Conservation (phyloP, 2,888 invertebrate genomes). For the Glyphotaelius pellucidus region DNA sequence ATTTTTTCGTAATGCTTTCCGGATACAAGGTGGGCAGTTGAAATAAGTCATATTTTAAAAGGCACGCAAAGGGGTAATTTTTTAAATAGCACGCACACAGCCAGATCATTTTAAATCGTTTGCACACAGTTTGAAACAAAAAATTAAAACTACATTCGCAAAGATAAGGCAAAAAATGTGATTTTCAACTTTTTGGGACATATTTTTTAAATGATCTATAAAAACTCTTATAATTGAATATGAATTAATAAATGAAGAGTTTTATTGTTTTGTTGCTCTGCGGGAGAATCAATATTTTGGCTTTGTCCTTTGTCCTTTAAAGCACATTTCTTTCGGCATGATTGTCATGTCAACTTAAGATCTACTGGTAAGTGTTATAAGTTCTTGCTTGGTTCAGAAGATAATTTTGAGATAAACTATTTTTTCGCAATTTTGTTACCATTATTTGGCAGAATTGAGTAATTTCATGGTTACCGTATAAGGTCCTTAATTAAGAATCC, state of each 20-base stretch:
- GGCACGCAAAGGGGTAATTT: conserved; percentile 51
- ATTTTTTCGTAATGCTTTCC: conserved; percentile 46
- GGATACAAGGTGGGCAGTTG: conserved; percentile 43
- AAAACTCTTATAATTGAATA: neutral
- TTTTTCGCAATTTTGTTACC: neutral
- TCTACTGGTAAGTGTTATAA: neutral
- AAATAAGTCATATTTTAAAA: conserved; percentile 53
- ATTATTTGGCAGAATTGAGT: neutral
- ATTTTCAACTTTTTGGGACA: neutral
- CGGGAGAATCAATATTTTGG: neutral
- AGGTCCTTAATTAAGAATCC: neutral
- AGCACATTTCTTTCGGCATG: neutral
- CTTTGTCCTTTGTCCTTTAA: neutral
- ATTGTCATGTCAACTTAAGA: neutral
- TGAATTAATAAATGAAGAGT: neutral
- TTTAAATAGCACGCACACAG: conserved; percentile 46
- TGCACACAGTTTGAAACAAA: neutral
- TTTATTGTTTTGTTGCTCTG: neutral
- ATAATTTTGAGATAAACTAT: neutral
- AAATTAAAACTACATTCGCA: neutral
- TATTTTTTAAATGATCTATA: neutral
- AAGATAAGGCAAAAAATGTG: neutral
- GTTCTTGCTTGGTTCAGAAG: neutral
- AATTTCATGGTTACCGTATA: neutral
- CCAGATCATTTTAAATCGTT: conserved; percentile 4